A percentile compares a stretch with the other conserved stretches of the same genome.
Evolutionary conservation across 1,140 invertebrate genomes (phyloP).

Genomic region (Calycopis cecrops): DNA sequence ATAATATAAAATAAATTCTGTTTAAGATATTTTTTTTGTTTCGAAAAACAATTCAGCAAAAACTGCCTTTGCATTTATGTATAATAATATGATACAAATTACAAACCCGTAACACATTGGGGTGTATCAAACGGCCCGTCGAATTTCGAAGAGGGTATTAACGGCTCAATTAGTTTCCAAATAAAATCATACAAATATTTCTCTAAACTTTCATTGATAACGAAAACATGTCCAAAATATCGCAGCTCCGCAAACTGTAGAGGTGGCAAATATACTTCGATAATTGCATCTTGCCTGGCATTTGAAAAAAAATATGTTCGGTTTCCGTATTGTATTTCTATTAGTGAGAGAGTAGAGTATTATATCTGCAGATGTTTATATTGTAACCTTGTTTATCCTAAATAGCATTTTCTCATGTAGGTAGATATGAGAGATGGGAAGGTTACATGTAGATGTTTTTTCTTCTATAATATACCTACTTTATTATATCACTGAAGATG

Average conservation of each 20-base stretch:
- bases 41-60: too few relatives aligned
- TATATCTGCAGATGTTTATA: background rate
- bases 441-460: too few relatives aligned
- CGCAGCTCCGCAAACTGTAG: conserved; percentile 23
- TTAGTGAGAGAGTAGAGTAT: too few relatives aligned
- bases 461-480: too few relatives aligned
- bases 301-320: conserved; percentile 27
- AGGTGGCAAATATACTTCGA: conserved; percentile 24
- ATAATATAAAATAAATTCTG: too few relatives aligned
- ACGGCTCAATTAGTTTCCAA: conserved; percentile 37
- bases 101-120: conserved; percentile 39
- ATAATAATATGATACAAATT: conserved; percentile 22
- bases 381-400: background rate
- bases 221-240: conserved; percentile 45
- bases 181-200: conserved; percentile 37
- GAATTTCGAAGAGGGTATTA: conserved; percentile 43
- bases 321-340: too few relatives aligned
- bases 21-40: too few relatives aligned
- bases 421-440: too few relatives aligned
- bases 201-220: conserved; percentile 27
- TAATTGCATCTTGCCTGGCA: conserved; percentile 46
- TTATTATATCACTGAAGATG: too few relatives aligned
- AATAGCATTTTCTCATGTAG: too few relatives aligned
- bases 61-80: too few relatives aligned
- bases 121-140: conserved; percentile 53